These are phyloP conservation scores for Indicator indicator DNA, from an alignment of 2,113 vertebrate species.

Conservation along the genomic window DNA sequence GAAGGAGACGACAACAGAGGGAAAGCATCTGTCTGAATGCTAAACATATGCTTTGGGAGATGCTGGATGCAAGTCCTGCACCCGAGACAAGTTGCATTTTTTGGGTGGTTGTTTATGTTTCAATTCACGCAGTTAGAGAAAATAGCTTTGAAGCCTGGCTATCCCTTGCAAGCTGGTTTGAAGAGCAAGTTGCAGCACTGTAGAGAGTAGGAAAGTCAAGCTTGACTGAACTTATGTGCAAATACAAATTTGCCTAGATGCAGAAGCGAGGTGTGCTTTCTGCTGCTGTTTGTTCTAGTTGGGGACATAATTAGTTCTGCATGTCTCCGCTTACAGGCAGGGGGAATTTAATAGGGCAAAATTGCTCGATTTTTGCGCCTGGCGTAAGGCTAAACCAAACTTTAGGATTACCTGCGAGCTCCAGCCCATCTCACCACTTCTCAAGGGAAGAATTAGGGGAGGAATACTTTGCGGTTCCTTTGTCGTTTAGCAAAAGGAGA, in stretches of 20 bases:
- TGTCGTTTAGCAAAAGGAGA: conserved; percentile 77
- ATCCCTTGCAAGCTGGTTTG: background rate
- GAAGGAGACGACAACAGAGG: conserved; percentile 5
- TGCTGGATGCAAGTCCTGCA: background rate
- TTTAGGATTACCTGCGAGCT: conserved; percentile 74
- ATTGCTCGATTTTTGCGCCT: background rate
- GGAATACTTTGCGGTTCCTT: conserved; percentile 80
- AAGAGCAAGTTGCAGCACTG: background rate
- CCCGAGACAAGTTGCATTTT: conserved; percentile 18
- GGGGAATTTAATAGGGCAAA: background rate
- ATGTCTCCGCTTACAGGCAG: conserved; percentile 32
- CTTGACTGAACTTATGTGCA: conserved; percentile 38
- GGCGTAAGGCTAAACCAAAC: conserved; percentile 37
- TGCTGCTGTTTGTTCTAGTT: conserved; percentile 26
- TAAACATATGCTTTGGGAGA: background rate
- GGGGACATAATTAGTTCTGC: conserved; percentile 44
- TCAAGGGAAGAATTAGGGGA: conserved; percentile 69
- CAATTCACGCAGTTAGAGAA: conserved; percentile 10
- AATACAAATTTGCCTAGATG: background rate
- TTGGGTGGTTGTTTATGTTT: conserved; percentile 48
- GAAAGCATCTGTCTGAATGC: conserved; percentile 31
- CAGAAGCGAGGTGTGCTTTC: conserved; percentile 16
- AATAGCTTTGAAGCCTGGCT: conserved; percentile 29
- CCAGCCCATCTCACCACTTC: conserved; percentile 43
- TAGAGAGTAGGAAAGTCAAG: conserved; percentile 21